phyloP scores from a whole-genome alignment of 2,888 invertebrate species.

The Cheilosia urbana region DNA sequence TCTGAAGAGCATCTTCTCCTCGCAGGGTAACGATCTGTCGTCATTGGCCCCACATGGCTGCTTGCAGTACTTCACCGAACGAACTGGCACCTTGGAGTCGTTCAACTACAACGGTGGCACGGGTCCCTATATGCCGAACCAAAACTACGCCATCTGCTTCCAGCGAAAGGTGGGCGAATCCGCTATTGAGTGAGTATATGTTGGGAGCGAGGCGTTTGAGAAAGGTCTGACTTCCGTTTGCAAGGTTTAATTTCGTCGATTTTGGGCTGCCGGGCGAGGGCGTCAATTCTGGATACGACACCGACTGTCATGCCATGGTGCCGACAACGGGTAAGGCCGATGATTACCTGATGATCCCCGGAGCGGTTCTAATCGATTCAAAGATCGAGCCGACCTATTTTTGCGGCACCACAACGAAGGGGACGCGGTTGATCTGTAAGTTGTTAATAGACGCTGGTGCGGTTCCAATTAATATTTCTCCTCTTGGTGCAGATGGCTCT shows the following conservation, averaged over 20 bases:
- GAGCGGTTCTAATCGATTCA: slow-evolving; percentile 83
- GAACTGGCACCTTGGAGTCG: slow-evolving; percentile 85
- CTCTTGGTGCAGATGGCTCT: slow-evolving; percentile 84
- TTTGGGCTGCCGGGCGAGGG: slow-evolving; percentile 76
- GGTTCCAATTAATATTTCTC: neutral
- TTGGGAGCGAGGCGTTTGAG: neutral
- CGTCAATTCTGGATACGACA: slow-evolving; percentile 81
- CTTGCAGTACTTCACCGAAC: slow-evolving; percentile 87
- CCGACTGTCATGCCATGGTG: slow-evolving; percentile 85
- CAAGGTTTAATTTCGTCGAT: slow-evolving; percentile 40
- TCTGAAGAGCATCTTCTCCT: slow-evolving; percentile 79
- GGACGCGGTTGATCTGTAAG: slow-evolving; percentile 78
- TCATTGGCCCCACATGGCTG: slow-evolving; percentile 87
- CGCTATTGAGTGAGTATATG: slow-evolving; percentile 79
- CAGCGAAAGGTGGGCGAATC: slow-evolving; percentile 80
- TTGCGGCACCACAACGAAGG: slow-evolving; percentile 79
- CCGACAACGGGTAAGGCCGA: slow-evolving; percentile 84
- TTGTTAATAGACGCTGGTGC: neutral
- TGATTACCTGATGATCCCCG: slow-evolving; percentile 86
- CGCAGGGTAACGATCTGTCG: slow-evolving; percentile 79
- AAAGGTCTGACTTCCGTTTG: neutral
- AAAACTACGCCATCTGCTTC: slow-evolving; percentile 88
- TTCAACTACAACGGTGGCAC: slow-evolving; percentile 86
- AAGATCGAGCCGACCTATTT: slow-evolving; percentile 80
- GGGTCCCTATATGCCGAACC: slow-evolving; percentile 86